Base-by-base conservation (phyloP, 2,888 invertebrate species). In the Andrena trimmerana region DNA sequence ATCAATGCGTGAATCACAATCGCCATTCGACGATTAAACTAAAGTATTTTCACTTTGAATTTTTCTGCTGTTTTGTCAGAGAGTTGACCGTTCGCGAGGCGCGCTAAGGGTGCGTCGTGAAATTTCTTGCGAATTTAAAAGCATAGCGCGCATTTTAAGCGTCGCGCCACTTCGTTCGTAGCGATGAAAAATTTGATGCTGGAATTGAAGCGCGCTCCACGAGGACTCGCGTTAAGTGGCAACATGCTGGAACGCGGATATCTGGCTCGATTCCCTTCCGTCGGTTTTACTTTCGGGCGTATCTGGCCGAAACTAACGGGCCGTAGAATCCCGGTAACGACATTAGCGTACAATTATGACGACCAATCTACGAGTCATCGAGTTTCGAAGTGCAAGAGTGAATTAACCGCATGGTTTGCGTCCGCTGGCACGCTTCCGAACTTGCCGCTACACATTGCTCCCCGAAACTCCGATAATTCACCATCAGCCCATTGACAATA, bases 331-430 rank as follows among this genome's bases (percentile, higher is more conserved):
- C 66, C 63, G 71, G 77, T 85, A 88, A 88, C 75, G 76, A 76
- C 72, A 81, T 87, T 80, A 83, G 65, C 50, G 71, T 84, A 84
- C 87, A 88, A 89, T 89, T 88, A 87, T 85, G 81, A 88, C 76
- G 80, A 80, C 74, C 83, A 78, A 87, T 88, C 78, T 65, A 69
- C 63, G 83, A 85, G 79, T 85, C 83, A 88, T 86, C 74, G 78
- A 88, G 89, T 89, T 89, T 82, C 85, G 73, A 88, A 89, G 83
- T 89, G 83, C 85, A 85, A 78, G 79, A 80, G 78, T 83, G 85
- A 88, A 88, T 88, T 87, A 89, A 89, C 84, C 80, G 84, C 87
- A 77, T 81, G 82, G 80, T 31, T 89, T 86, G 76, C 69, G 33
- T 73, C 60, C 60, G 73, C 74, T 83, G 79, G 87, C 81, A 80